Conservation (phyloP, 1,140 invertebrate genomes). For the Neoseiulus cucumeris region DNA sequence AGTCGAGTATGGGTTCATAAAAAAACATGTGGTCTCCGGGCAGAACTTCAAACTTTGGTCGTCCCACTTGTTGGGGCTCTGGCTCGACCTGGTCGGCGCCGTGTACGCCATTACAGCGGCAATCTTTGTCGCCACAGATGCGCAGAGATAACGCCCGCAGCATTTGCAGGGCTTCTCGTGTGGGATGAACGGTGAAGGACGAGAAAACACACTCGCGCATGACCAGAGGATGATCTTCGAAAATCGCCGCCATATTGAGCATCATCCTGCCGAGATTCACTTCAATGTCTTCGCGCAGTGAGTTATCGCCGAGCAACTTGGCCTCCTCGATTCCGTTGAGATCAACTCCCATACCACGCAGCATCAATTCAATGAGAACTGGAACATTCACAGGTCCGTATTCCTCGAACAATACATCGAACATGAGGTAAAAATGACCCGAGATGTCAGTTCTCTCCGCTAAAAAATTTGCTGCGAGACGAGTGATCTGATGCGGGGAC, state of each 20-base stretch:
- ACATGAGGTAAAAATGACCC: neutral
- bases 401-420: neutral
- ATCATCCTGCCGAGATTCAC: neutral
- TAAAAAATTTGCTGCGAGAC: neutral
- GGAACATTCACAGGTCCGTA: neutral
- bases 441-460: neutral
- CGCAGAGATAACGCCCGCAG: neutral
- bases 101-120: neutral
- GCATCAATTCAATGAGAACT: neutral
- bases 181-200: neutral
- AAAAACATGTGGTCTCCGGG: constrained; percentile 3
- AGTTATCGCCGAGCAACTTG: neutral
- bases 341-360: neutral
- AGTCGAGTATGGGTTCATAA: neutral
- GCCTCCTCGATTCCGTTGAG: constrained; percentile 2
- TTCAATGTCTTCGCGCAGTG: neutral
- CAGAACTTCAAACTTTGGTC: neutral
- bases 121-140: neutral
- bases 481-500: neutral
- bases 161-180: neutral
- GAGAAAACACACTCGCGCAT: constrained; percentile 7
- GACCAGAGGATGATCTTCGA: neutral
- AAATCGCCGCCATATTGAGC: neutral
- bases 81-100: neutral
- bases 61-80: neutral